Evolutionary conservation across 2,113 vertebrate genomes (phyloP), one percentile per base, ranked within the genome.

Genomic region (Stegostoma tigrinum): DNA sequence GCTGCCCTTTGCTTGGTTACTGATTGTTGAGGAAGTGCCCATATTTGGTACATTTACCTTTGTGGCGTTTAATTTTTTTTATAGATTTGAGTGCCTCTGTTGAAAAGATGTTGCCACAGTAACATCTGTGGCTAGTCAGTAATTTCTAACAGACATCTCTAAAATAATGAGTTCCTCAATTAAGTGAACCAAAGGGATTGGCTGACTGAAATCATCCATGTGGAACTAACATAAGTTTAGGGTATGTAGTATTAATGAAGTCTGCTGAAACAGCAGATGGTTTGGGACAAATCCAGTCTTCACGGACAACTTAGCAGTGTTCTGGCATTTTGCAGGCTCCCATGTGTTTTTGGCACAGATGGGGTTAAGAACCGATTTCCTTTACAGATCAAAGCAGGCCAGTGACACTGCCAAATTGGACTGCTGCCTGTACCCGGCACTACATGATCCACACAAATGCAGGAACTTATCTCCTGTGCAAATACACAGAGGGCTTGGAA

Each of bases 391-490:
- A 90, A 90, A 90, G 87, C 30, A 61, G 87, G 87, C 24, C 15
- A 90, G 15, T 30, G 30, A 90, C 52, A 17, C 15, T 90, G 87
- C 87, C 55, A 90, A 90, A 27, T 90, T 90, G 87, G 87, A 90
- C 52, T 34, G 21, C 24, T 90, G 87, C 87, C 87, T 90, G 27
- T 61, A 52, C 52, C 87, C 55, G 5, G 48, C 55, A 52, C 87
- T 90, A 90, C 87, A 90, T 61, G 87, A 90, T 90, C 87, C 87
- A n/a, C 87, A 55, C 55, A 90, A 90, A 27, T 30, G 55, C 48
- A 90, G 87, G 87, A 90, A 52, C 87, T 17, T 90, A 90, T 90
- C 87, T 90, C 48, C 87, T 90, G 87, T 90, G 30, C 87, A 90
- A 90, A 90, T 61, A 90, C 87, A 64, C 87, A 90, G 52, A 30